phyloP scores from a whole-genome alignment of 2,888 invertebrate species.

The Tricholauxania praeusta region DNA sequence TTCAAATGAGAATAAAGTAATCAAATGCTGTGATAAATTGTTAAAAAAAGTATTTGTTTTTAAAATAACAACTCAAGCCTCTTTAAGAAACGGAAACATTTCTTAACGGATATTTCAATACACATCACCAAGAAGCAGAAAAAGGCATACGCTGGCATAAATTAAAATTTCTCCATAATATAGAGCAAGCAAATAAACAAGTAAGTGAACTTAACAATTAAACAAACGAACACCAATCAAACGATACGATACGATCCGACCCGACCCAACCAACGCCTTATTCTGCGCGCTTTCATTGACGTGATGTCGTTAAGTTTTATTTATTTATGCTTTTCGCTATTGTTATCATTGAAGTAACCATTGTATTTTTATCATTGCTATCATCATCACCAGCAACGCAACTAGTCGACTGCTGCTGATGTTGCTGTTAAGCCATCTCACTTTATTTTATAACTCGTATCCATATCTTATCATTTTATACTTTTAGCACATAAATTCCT shows the following conservation, averaged over 20 bases:
- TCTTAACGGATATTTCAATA: constrained; percentile 25
- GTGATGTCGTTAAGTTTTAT: no score
- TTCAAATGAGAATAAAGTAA: not conserved
- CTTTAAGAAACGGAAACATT: not conserved
- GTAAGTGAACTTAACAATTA: constrained; percentile 15
- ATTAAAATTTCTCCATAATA: not conserved
- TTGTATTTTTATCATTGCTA: constrained; percentile 1
- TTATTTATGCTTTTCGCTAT: no score
- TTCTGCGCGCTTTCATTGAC: no score
- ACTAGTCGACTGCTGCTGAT: no score
- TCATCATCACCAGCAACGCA: not conserved
- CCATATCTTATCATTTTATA: no score
- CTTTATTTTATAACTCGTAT: no score
- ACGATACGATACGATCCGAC: not conserved
- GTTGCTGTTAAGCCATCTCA: no score
- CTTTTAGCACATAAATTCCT: no score
- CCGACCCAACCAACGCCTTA: constrained; percentile 3
- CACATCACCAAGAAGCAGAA: constrained; percentile 2
- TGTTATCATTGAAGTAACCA: no score
- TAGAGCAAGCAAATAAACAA: constrained; percentile 4
- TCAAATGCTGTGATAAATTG: constrained; percentile 28
- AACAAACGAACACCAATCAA: not conserved
- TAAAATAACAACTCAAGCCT: not conserved
- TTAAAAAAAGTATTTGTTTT: constrained; percentile 19
- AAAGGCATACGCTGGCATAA: not conserved